These are phyloP conservation scores for Meleagris gallopavo DNA, from an alignment of 2,113 vertebrate genomes.

Conservation along the genomic window DNA sequence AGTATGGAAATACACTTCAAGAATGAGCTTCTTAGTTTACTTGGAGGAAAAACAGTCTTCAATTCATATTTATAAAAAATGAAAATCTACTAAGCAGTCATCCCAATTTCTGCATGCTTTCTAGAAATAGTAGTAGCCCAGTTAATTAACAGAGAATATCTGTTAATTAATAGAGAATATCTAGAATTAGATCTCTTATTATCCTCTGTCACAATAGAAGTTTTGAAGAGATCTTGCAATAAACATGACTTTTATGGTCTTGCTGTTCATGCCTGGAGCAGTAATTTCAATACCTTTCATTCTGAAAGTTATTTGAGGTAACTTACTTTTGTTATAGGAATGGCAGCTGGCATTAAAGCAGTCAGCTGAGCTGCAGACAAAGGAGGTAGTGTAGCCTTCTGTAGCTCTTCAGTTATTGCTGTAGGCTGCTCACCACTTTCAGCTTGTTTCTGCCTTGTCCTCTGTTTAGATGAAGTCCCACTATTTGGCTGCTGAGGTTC, in stretches of 20 bases:
- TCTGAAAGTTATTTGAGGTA: background rate
- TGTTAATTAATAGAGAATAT: no score
- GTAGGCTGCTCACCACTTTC: constrained; percentile 77
- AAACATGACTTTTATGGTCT: background rate
- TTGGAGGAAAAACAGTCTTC: background rate
- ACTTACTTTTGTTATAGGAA: constrained; percentile 79
- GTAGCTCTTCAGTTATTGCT: constrained; percentile 48
- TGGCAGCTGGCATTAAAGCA: constrained; percentile 56
- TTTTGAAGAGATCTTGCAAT: background rate
- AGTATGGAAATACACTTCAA: background rate
- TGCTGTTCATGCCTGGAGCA: background rate
- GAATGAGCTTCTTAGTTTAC: background rate
- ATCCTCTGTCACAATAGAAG: background rate
- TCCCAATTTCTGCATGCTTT: background rate
- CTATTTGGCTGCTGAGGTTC: constrained; percentile 33
- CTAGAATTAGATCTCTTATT: background rate
- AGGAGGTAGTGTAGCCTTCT: constrained; percentile 54
- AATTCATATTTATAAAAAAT: background rate
- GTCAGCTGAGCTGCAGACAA: constrained; percentile 45
- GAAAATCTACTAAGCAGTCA: background rate
- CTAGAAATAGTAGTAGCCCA: background rate
- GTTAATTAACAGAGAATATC: background rate
- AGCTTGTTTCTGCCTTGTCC: constrained; percentile 57
- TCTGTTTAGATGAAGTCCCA: constrained; percentile 61
- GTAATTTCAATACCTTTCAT: background rate